Conservation (phyloP, 2,888 invertebrate genomes). For the Agonopterix arenella region DNA sequence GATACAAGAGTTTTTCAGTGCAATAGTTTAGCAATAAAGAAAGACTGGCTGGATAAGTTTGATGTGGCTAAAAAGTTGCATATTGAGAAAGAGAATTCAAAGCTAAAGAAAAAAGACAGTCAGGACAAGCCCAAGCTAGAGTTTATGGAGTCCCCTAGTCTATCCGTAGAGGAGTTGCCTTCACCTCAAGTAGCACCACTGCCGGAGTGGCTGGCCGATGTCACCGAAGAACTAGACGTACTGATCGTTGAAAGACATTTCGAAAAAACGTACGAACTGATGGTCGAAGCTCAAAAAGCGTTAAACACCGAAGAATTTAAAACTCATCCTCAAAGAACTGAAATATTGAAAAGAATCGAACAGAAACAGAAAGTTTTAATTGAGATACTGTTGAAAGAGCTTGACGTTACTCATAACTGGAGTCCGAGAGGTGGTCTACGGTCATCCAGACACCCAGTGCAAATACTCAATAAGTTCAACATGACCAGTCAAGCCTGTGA, state of each 20-base stretch:
- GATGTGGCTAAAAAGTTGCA: constrained; percentile 92
- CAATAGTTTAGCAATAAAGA: constrained; percentile 86
- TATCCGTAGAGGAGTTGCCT: constrained; percentile 62
- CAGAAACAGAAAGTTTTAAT: constrained; percentile 85
- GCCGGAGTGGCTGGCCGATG: constrained; percentile 94
- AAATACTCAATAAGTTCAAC: constrained; percentile 86
- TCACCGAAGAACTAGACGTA: constrained; percentile 96
- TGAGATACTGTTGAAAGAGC: constrained; percentile 91
- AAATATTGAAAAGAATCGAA: constrained; percentile 78
- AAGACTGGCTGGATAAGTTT: constrained; percentile 95
- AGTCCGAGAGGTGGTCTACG: constrained; percentile 93
- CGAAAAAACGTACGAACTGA: constrained; percentile 90
- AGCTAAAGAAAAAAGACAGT: constrained; percentile 66
- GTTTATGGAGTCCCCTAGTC: constrained; percentile 63
- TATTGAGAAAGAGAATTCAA: constrained; percentile 78
- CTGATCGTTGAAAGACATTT: constrained; percentile 97
- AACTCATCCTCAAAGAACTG: constrained; percentile 52
- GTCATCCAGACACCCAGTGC: constrained; percentile 89
- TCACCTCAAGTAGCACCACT: constrained; percentile 55
- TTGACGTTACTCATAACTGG: constrained; percentile 93
- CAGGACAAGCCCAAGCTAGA: constrained; percentile 58
- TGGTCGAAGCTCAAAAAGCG: constrained; percentile 76
- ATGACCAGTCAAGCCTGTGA: constrained; percentile 85
- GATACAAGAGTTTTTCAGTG: constrained; percentile 95
- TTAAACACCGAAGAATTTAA: constrained; percentile 57